These are phyloP conservation scores for Leptosomus discolor DNA, from an alignment of 2,113 vertebrate species.

Conservation along the genomic window DNA sequence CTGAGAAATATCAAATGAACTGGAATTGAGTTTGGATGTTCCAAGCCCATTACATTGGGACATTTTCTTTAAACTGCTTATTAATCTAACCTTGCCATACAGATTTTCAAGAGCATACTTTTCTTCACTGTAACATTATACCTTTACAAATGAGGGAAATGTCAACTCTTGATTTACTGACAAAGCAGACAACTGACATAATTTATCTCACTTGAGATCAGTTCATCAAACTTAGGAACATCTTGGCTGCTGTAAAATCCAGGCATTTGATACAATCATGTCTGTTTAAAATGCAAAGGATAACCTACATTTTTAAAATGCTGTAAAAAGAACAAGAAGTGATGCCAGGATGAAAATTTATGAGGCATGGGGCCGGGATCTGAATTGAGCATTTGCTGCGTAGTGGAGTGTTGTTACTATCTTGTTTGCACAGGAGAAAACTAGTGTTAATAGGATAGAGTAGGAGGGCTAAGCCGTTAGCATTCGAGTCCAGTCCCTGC, in stretches of 20 bases:
- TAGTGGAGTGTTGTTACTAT: slow-evolving; percentile 30
- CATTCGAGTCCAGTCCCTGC: not conserved
- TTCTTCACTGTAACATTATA: slow-evolving; percentile 36
- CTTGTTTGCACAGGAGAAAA: slow-evolving; percentile 54
- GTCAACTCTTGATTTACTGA: slow-evolving; percentile 72
- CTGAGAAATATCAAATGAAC: slow-evolving; percentile 47
- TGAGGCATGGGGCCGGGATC: slow-evolving; percentile 46
- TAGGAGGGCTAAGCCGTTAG: not conserved
- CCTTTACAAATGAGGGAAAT: slow-evolving; percentile 71
- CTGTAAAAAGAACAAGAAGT: slow-evolving; percentile 69
- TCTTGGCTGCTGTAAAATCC: slow-evolving; percentile 69
- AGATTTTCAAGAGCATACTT: slow-evolving; percentile 38
- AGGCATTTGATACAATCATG: slow-evolving; percentile 62
- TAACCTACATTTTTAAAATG: slow-evolving; percentile 69
- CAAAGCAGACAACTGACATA: slow-evolving; percentile 73
- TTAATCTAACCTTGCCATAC: slow-evolving; percentile 70
- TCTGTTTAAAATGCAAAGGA: slow-evolving; percentile 79
- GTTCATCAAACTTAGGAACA: slow-evolving; percentile 77
- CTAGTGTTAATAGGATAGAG: not conserved
- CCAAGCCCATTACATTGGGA: slow-evolving; percentile 37
- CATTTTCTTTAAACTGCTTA: slow-evolving; percentile 64
- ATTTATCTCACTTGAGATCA: slow-evolving; percentile 79
- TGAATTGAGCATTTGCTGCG: slow-evolving; percentile 22
- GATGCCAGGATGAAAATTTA: slow-evolving; percentile 66
- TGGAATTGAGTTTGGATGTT: slow-evolving; percentile 46